phyloP scores from a whole-genome alignment of 1,140 invertebrate genomes.

The Myzus persicae region DNA sequence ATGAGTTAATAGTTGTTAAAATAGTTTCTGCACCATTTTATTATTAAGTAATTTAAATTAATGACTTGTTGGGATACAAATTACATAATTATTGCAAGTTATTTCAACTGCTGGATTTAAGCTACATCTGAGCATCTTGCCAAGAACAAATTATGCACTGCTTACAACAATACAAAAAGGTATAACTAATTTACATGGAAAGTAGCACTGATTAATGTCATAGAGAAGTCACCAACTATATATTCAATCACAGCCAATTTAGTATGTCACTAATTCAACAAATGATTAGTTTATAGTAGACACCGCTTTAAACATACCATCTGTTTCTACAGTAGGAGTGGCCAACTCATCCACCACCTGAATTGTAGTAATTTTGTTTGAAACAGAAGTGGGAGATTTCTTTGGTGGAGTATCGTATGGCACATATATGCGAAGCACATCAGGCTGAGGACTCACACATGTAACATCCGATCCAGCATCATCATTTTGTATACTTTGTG shows the following conservation, averaged over 20 bases:
- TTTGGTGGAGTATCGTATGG: conserved; percentile 69
- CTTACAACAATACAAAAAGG: not conserved
- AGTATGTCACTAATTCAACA: not conserved
- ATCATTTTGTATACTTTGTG: conserved; percentile 74
- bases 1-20: not conserved
- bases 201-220: not conserved
- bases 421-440: conserved; percentile 79
- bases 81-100: not conserved
- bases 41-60: not conserved
- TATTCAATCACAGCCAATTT: conserved; percentile 56
- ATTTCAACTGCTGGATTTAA: too few relatives aligned
- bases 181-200: not conserved
- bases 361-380: conserved; percentile 58
- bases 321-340: conserved; percentile 39
- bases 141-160: not conserved
- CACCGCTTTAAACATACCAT: conserved; percentile 17
- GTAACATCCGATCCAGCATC: conserved; percentile 69
- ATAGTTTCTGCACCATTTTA: not conserved
- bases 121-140: not conserved
- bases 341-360: conserved; percentile 49
- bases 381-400: conserved; percentile 49
- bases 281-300: conserved; percentile 42
- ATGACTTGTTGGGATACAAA: not conserved
- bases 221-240: conserved; percentile 13
- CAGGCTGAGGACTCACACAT: conserved; percentile 71